A percentile compares a stretch with the other conserved stretches of the same genome.
phyloP scores from a whole-genome alignment of 2,113 vertebrate genomes.

The Epinephelus lanceolatus region DNA sequence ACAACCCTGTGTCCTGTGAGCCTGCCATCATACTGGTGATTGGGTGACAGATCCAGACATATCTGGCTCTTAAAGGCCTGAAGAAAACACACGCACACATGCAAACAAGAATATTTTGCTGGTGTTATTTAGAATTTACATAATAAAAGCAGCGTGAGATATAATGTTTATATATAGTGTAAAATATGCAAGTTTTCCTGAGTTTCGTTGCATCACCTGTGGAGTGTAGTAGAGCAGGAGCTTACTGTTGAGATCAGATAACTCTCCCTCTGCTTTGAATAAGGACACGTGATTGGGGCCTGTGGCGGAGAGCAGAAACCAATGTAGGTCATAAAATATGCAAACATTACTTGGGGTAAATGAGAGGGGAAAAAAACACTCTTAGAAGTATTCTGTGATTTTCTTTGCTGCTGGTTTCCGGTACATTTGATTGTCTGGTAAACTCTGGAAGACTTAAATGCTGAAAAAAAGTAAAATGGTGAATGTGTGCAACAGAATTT shows the following conservation, averaged over 20 bases:
- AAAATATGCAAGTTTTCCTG: background rate
- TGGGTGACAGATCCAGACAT: slow-evolving; percentile 94
- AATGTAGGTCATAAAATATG: slow-evolving; percentile 42
- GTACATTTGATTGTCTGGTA: slow-evolving; percentile 5
- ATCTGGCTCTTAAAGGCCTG: slow-evolving; percentile 97
- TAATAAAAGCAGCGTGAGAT: background rate
- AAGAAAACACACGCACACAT: slow-evolving; percentile 3
- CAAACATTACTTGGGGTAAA: slow-evolving; percentile 9
- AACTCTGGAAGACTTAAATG: background rate
- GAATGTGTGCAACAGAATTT: background rate
- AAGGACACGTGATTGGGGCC: slow-evolving; percentile 93
- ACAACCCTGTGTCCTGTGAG: slow-evolving; percentile 94
- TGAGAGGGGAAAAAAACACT: background rate
- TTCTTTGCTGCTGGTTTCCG: background rate
- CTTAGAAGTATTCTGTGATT: slow-evolving; percentile 2
- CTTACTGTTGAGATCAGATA: slow-evolving; percentile 89
- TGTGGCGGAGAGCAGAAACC: slow-evolving; percentile 68
- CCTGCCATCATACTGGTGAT: slow-evolving; percentile 91
- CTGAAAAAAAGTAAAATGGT: background rate
- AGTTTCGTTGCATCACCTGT: slow-evolving; percentile 85
- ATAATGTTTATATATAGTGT: too few species aligned
- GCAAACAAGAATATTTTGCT: background rate
- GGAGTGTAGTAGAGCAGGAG: slow-evolving; percentile 96
- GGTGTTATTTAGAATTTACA: background rate
- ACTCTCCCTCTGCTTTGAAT: slow-evolving; percentile 91